Evolutionary conservation across 2,888 invertebrate species (phyloP).

Genomic region (Arenicola marina): DNA sequence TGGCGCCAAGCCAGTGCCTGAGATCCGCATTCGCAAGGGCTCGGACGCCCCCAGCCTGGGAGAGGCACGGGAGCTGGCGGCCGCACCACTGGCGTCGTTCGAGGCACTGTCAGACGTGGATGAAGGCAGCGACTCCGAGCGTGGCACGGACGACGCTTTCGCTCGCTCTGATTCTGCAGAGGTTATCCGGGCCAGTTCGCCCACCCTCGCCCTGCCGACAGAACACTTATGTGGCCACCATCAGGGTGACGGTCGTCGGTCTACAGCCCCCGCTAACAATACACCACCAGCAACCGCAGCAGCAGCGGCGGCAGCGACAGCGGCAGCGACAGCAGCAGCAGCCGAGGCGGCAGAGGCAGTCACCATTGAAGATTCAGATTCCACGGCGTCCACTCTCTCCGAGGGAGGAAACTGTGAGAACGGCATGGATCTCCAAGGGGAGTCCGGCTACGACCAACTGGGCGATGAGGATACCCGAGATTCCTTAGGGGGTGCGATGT

Average conservation of each 20-base stretch:
- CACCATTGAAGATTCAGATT: background rate
- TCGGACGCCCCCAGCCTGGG: conserved; percentile 4
- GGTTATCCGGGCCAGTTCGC: background rate
- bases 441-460: background rate
- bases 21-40: conserved; percentile 2
- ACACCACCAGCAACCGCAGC: too few relatives aligned
- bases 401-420: background rate
- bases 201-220: background rate
- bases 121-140: conserved; percentile 1
- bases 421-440: too few relatives aligned
- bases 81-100: conserved; percentile 3
- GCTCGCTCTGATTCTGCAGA: background rate
- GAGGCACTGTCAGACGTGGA: conserved; percentile 1
- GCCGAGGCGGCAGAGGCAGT: too few relatives aligned
- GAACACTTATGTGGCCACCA: background rate
- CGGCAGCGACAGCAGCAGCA: too few relatives aligned
- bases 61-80: background rate
- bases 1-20: background rate
- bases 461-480: background rate
- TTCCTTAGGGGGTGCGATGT: too few relatives aligned
- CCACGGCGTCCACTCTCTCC: background rate
- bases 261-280: too few relatives aligned
- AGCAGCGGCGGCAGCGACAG: too few relatives aligned
- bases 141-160: background rate
- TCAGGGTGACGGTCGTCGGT: background rate